Conservation (phyloP, 1,140 invertebrate species). For the Ceratoteleas bidentatus region DNA sequence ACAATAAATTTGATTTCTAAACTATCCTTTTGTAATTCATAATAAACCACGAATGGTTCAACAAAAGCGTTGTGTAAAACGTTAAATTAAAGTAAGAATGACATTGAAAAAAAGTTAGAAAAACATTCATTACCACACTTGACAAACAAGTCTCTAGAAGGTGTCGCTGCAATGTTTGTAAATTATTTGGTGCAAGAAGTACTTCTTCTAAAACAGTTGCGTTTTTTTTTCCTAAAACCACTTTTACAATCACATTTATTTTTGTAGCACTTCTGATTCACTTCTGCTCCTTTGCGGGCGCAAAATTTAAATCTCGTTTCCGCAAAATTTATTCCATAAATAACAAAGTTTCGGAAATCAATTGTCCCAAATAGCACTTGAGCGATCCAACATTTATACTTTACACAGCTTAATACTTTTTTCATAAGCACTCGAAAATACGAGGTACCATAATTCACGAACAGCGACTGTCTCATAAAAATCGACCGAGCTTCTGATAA, state of each 20-base stretch:
- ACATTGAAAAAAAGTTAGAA: no score
- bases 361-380: constrained; percentile 22
- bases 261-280: not conserved
- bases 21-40: no score
- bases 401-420: constrained; percentile 43
- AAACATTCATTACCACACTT: no score
- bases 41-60: no score
- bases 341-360: constrained; percentile 32
- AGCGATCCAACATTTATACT: constrained; percentile 34
- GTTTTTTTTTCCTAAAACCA: no score
- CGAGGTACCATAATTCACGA: constrained; percentile 37
- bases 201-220: no score
- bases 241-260: not conserved
- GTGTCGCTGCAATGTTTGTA: no score
- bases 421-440: constrained; percentile 49
- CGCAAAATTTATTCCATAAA: constrained; percentile 32
- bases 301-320: not conserved
- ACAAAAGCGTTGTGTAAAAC: no score
- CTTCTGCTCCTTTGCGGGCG: not conserved
- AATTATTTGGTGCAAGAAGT: no score
- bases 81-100: no score
- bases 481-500: constrained; percentile 49
- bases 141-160: no score
- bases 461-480: constrained; percentile 52
- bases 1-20: no score